Conservation (phyloP, 2,797 vertebrate genomes). For the Clamator glandarius region DNA sequence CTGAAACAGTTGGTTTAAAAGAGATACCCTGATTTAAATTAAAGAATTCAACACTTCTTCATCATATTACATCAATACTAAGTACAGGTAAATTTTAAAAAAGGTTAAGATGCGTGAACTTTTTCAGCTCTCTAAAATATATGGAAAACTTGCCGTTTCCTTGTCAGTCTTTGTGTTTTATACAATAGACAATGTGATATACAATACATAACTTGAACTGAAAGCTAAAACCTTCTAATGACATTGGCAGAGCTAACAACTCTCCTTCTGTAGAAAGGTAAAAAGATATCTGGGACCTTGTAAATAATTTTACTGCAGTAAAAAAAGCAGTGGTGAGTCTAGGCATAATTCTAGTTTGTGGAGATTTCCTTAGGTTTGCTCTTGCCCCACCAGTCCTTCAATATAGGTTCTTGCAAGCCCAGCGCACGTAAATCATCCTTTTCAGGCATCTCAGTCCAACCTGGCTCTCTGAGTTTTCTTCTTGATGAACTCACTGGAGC, state of each 20-base stretch:
- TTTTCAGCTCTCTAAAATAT: neutral
- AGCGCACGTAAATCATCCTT: neutral
- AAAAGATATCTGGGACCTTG: neutral
- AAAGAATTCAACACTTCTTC: neutral
- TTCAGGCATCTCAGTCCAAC: neutral
- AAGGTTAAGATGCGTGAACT: neutral
- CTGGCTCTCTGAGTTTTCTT: neutral
- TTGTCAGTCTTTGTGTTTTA: neutral
- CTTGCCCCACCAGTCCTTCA: neutral
- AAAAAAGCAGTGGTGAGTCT: neutral
- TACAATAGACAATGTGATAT: neutral
- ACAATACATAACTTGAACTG: neutral
- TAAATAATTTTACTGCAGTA: neutral
- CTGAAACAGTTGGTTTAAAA: constrained; percentile 13
- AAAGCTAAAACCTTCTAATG: neutral
- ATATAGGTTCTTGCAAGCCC: neutral
- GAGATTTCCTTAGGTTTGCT: neutral
- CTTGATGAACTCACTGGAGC: neutral
- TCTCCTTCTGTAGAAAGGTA: neutral
- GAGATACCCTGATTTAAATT: constrained; percentile 21
- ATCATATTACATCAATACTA: neutral
- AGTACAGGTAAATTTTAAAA: neutral
- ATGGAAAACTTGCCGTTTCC: neutral
- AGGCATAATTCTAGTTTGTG: neutral
- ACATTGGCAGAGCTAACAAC: neutral